A percentile compares a stretch with the other conserved stretches of the same genome.
Conservation (phyloP, 2,113 vertebrate genomes). For the Manacus vitellinus region DNA sequence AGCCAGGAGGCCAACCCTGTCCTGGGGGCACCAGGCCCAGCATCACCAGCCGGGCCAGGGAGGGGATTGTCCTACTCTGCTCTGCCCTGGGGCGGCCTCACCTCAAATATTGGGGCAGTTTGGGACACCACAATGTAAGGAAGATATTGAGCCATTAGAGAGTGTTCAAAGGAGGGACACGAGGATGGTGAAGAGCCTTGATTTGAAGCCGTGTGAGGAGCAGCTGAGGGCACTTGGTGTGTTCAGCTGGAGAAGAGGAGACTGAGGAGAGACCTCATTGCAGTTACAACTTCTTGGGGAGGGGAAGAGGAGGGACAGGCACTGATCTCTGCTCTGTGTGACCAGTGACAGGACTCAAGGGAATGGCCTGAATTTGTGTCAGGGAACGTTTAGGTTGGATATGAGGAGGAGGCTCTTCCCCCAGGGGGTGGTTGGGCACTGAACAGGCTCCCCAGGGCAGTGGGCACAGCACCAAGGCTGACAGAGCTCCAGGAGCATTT, state of each 20-base stretch:
- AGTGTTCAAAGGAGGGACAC: neutral
- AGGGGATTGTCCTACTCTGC: neutral
- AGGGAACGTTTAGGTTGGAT: neutral
- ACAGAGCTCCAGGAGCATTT: neutral
- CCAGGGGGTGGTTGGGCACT: neutral
- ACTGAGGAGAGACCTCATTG: neutral
- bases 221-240: neutral
- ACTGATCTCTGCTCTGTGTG: neutral
- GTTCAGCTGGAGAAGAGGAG: neutral
- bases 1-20: neutral
- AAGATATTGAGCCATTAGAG: neutral
- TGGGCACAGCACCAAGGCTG: neutral
- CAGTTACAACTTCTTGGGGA: neutral
- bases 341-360: neutral
- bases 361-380: neutral
- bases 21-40: neutral
- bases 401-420: neutral
- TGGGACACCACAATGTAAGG: neutral
- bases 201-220: neutral
- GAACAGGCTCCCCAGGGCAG: neutral
- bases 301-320: neutral
- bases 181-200: neutral
- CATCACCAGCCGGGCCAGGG: neutral
- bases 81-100: neutral
- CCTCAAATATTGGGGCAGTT: neutral